Percentiles rank a stretch among this genome's conserved stretches.
These are phyloP conservation scores for Danio rerio DNA, from an alignment of 2,113 vertebrate genomes.

Conservation along the genomic window DNA sequence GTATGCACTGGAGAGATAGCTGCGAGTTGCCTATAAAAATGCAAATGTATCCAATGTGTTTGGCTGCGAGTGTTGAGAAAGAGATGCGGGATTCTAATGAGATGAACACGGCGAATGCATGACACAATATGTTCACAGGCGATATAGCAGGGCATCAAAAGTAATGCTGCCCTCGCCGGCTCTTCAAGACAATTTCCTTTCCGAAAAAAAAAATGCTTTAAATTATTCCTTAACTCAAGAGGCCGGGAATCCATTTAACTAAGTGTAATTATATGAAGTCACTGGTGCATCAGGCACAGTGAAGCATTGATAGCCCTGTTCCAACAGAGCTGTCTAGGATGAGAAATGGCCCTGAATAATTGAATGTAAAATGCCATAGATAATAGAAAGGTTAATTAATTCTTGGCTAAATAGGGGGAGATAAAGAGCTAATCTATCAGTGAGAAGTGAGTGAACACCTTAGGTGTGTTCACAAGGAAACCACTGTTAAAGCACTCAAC, in stretches of 20 bases:
- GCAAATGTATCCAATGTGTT: conserved; percentile 51
- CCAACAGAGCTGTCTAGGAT: conserved; percentile 59
- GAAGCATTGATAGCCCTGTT: conserved; percentile 51
- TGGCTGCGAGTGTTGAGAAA: conserved; percentile 18
- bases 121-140: neutral
- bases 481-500: conserved; percentile 48
- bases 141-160: conserved; percentile 13
- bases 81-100: conserved; percentile 31
- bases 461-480: conserved; percentile 56
- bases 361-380: conserved; percentile 62
- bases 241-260: conserved; percentile 27
- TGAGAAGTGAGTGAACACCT: conserved; percentile 48
- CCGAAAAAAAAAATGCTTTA: neutral
- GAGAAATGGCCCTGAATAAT: conserved; percentile 61
- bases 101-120: conserved; percentile 3
- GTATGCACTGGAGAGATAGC: conserved; percentile 49
- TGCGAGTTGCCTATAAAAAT: conserved; percentile 56
- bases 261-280: conserved; percentile 51
- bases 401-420: conserved; percentile 58
- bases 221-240: conserved; percentile 16
- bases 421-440: conserved; percentile 58
- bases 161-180: neutral
- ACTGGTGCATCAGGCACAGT: conserved; percentile 41
- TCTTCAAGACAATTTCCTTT: neutral
- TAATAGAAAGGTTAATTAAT: conserved; percentile 64